phyloP scores from a whole-genome alignment of 1,140 invertebrate species.

The Bombus turneri region DNA sequence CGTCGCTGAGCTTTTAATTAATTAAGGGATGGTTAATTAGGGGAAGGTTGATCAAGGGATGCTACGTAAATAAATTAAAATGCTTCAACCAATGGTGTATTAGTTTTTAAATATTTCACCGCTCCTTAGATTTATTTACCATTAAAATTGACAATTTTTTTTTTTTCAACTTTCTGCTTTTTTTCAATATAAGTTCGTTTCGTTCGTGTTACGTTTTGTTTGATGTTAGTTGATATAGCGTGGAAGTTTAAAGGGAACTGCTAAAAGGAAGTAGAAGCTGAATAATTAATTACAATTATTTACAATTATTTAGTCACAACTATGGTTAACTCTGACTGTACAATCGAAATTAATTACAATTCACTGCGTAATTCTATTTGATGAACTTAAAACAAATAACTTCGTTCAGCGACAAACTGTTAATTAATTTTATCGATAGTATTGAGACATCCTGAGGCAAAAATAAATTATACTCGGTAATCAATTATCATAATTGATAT shows the following conservation, averaged over 20 bases:
- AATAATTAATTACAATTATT: conserved; percentile 3
- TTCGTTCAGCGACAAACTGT: not conserved
- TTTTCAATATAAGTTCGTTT: not conserved
- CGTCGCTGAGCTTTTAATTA: not conserved
- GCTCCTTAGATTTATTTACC: too few relatives aligned
- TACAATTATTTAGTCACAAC: not conserved
- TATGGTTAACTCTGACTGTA: not conserved
- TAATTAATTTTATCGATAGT: not conserved
- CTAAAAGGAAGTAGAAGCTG: too few relatives aligned
- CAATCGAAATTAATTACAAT: conserved; percentile 20
- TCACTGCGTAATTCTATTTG: not conserved
- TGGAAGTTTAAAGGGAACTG: too few relatives aligned
- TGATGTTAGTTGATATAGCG: not conserved
- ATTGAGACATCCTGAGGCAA: not conserved
- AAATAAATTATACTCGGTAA: not conserved
- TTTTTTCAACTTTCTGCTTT: not conserved
- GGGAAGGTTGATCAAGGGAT: not conserved
- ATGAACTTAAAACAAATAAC: not conserved
- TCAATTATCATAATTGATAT: not conserved
- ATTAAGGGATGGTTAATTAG: not conserved
- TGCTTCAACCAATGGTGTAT: too few relatives aligned
- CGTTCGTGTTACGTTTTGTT: not conserved
- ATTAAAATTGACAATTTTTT: not conserved
- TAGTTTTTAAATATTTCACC: too few relatives aligned
- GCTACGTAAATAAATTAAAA: too few relatives aligned